Base-by-base conservation (phyloP, 2,888 invertebrate genomes). In the Melinaea marsaeus region DNA sequence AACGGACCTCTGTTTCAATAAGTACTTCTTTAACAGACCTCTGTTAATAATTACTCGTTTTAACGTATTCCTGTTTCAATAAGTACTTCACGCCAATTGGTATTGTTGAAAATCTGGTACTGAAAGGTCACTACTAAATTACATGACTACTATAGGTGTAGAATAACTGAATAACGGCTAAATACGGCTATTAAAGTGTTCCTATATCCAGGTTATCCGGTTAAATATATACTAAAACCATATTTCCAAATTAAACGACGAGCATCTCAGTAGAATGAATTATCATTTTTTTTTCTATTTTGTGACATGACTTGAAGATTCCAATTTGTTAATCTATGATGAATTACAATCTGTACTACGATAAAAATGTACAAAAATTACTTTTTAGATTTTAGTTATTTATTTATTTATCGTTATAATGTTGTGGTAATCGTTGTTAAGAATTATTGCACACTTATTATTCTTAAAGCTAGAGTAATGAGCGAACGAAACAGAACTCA, bases 361-460 rank as follows among this genome's bases (percentile, higher is more conserved):
- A 51, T 51, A 51, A 51, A 51, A 51, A 51, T 51, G 51, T 51
- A 51, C 32, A 51, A 51, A 42, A 42, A 42, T 42, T 42, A 42
- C 42, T 42, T 7, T 42, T 42, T 42, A 42, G 42, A 42, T 11
- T 42, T 42, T 6, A 42, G 42, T 42, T 7, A 51, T 51, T 51
- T 51, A 46, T 46, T 46, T 46, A 13, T 51, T 32, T 7, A 11
- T 32, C 9, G 32, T 51, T 22, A 22, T 32, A 11, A 51, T 57
- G 45, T 54, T 4, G 9, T 32, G 4, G 34, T 45, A 55, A 57
- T 57, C 59, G 66, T 61, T 54, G 60, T 42, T 56, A 51, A 48
- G 48, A 58, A 22, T 58, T 65, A 67, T 67, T 67, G 67, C 64
- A 64, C 64, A 60, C 51, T 13, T 47, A 51, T 45, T 56, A 61